Evolutionary conservation across 2,113 vertebrate genomes (phyloP).

Genomic region (Corythaixoides concolor): DNA sequence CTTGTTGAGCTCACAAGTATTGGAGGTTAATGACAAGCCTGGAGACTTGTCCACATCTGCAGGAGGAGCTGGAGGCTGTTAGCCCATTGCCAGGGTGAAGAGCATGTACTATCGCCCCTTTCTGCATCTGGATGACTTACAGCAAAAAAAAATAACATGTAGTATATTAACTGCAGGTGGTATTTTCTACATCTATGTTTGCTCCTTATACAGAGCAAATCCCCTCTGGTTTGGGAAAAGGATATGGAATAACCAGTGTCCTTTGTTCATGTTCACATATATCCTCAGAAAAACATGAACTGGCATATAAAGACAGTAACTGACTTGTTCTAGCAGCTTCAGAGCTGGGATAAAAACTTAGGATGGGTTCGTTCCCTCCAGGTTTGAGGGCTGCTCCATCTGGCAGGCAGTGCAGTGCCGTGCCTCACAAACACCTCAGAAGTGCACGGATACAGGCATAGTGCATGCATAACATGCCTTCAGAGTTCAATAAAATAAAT

Average conservation of each 20-base stretch:
- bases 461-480: neutral
- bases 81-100: neutral
- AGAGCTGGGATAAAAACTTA: neutral
- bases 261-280: neutral
- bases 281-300: neutral
- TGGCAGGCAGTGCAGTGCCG: neutral
- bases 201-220: neutral
- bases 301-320: neutral
- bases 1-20: neutral
- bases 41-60: neutral
- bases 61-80: neutral
- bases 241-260: neutral
- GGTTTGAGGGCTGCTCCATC: neutral
- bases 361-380: neutral
- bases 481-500: constrained; percentile 21
- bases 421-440: neutral
- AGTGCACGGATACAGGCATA: neutral
- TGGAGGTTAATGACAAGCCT: neutral
- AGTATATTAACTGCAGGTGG: neutral
- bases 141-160: neutral
- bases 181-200: neutral
- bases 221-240: neutral
- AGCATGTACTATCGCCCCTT: neutral
- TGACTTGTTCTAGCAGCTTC: neutral
- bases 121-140: neutral